phyloP scores from a whole-genome alignment of 2,113 vertebrate genomes.

The Jaculus jaculus region DNA sequence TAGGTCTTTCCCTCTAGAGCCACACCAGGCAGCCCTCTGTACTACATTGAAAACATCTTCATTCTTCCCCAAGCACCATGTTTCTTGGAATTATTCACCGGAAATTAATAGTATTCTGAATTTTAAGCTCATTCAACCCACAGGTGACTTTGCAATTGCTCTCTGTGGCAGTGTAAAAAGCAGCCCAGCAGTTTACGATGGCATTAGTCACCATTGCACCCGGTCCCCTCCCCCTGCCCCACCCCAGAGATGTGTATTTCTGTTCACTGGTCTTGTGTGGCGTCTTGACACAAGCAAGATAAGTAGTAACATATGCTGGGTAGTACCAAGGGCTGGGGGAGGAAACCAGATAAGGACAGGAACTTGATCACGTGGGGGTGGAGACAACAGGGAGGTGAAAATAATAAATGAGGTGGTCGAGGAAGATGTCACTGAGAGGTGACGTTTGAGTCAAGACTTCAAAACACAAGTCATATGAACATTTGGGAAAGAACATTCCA shows the following conservation, averaged over 20 bases:
- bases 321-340: background rate
- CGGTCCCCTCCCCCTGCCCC: background rate
- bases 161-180: background rate
- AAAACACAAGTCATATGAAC: background rate
- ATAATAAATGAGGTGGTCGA: background rate
- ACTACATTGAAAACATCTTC: conserved; percentile 64
- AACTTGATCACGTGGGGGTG: background rate
- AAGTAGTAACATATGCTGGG: background rate
- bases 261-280: background rate
- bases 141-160: conserved; percentile 24
- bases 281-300: background rate
- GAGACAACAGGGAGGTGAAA: background rate
- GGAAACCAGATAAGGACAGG: background rate
- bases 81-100: conserved; percentile 61
- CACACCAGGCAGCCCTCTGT: conserved; percentile 36
- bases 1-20: background rate
- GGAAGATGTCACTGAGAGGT: background rate
- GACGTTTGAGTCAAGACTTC: background rate
- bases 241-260: background rate
- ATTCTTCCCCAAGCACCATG: conserved; percentile 63
- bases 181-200: background rate
- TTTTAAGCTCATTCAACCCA: conserved; percentile 60
- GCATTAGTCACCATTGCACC: background rate
- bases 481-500: background rate
- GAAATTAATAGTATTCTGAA: conserved; percentile 59